A percentile compares a stretch with the other conserved stretches of the same genome.
phyloP scores from a whole-genome alignment of 1,140 invertebrate genomes.

The Drosophila mojavensis region DNA sequence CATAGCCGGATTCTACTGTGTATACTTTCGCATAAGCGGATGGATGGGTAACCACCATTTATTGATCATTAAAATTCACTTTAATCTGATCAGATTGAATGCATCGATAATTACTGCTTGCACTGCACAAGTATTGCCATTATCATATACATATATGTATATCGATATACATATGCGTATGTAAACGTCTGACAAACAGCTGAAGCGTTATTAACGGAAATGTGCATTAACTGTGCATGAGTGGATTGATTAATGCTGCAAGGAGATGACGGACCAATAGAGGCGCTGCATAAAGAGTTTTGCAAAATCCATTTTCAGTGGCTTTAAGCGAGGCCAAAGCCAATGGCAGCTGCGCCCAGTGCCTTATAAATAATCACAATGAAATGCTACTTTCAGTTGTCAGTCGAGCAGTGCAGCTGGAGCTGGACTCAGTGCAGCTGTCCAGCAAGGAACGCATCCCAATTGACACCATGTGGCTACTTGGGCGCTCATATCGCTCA shows the following conservation, averaged over 20 bases:
- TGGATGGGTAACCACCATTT: too few relatives aligned
- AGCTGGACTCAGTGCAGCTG: slow-evolving; percentile 26
- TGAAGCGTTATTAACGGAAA: slow-evolving; percentile 75
- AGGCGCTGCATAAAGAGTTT: slow-evolving; percentile 44
- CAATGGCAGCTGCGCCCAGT: slow-evolving; percentile 41
- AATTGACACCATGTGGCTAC: slow-evolving; percentile 35
- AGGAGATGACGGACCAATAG: slow-evolving; percentile 21
- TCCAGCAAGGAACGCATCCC: slow-evolving; percentile 48
- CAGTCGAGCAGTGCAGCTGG: not conserved
- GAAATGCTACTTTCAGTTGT: slow-evolving; percentile 14
- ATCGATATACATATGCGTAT: too few relatives aligned
- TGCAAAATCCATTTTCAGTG: slow-evolving; percentile 39
- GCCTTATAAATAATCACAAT: slow-evolving; percentile 65
- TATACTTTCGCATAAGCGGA: too few relatives aligned
- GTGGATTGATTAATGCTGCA: slow-evolving; percentile 65
- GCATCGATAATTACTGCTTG: too few relatives aligned
- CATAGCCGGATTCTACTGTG: too few relatives aligned
- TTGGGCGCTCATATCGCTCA: slow-evolving; percentile 41
- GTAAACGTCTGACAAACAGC: not conserved
- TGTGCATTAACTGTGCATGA: slow-evolving; percentile 72
- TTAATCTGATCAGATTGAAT: too few relatives aligned
- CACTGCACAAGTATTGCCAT: too few relatives aligned
- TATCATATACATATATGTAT: too few relatives aligned
- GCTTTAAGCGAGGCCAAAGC: slow-evolving; percentile 50
- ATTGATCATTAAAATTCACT: too few relatives aligned